These are phyloP conservation scores for Coelopa pilipes DNA, from an alignment of 2,888 invertebrate genomes.

Conservation along the genomic window DNA sequence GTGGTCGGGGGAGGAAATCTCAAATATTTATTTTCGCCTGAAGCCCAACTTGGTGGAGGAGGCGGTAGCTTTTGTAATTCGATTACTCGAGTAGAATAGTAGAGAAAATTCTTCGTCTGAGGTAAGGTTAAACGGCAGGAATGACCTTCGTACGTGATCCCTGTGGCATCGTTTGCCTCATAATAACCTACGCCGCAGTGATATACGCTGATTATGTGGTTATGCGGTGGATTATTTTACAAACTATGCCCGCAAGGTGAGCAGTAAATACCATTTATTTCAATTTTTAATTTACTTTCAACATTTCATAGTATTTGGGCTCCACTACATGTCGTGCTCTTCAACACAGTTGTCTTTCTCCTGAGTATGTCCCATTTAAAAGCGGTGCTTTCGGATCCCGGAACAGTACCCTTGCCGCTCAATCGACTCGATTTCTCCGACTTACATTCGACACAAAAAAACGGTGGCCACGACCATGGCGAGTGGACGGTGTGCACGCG, in stretches of 20 bases:
- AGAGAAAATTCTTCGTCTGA: constrained; percentile 1
- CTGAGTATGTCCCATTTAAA: constrained; percentile 81
- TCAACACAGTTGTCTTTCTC: constrained; percentile 82
- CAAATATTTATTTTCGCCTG: background rate
- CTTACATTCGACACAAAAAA: constrained; percentile 72
- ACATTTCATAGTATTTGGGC: constrained; percentile 78
- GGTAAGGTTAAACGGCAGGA: constrained; percentile 19
- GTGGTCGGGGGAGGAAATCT: too few relatives aligned
- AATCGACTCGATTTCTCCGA: constrained; percentile 83
- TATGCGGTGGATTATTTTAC: constrained; percentile 82
- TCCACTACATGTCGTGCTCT: constrained; percentile 80
- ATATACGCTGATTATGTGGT: constrained; percentile 90
- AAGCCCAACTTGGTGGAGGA: background rate
- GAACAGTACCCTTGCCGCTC: constrained; percentile 82
- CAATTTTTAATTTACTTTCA: background rate
- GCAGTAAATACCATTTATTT: constrained; percentile 21
- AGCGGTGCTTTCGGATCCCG: constrained; percentile 90
- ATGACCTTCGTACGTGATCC: constrained; percentile 82
- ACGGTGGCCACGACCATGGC: constrained; percentile 68
- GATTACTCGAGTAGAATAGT: background rate
- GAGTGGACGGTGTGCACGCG: constrained; percentile 71
- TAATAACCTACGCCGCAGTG: constrained; percentile 82
- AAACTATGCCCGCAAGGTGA: constrained; percentile 84
- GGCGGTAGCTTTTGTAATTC: background rate
- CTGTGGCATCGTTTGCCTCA: constrained; percentile 84